Base-by-base conservation (phyloP, 2,797 vertebrate species). In the Synaphobranchus kaupii region DNA sequence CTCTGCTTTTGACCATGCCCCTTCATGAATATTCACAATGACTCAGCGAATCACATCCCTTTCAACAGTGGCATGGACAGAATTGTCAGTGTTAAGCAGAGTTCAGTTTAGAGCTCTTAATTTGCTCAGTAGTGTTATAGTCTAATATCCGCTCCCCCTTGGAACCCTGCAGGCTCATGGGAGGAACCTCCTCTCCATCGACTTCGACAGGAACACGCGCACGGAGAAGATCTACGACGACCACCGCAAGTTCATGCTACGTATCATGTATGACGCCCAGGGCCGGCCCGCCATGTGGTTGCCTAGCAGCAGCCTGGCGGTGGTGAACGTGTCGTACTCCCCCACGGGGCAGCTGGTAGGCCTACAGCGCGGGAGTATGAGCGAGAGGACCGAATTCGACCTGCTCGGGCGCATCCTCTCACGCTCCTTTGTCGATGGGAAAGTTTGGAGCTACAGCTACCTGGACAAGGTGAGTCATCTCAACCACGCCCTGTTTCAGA, bases 171-270 rank as follows among this genome's bases (percentile, higher is more conserved):
- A 99, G 99, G 98, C 99, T 87, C 98, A 99, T 0, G 98, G 99
- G 0, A 96, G 99, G 90, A 99, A 99, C 89, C 94, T 99, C 60
- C 94, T 99, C 78, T 99, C 98, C 87, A 99, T 99, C 0, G 99
- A 99, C 93, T 99, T 99, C 6, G 98, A 99, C 94, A 96, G 98
- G 60, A 99, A 99, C 94, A 99, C 98, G 0, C 97, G 98, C 83
- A 99, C 99, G 0, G 99, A 99, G 92, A 99, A 99, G 95, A 99
- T 99, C 92, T 99, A 99, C 1, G 99, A 99, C 0, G 99, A 99
- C 88, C 99, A 99, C 94, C 96, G 99, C 13, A 99, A 99, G 90
- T 99, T 99, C 92, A 99, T 98, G 0, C 94, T 99, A 89, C 96
- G 98, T 92, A 99, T 99, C 93, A 99, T 99, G 90, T 99, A 99